Conservation (phyloP, 2,888 invertebrate species). For the Troides aeacus region DNA sequence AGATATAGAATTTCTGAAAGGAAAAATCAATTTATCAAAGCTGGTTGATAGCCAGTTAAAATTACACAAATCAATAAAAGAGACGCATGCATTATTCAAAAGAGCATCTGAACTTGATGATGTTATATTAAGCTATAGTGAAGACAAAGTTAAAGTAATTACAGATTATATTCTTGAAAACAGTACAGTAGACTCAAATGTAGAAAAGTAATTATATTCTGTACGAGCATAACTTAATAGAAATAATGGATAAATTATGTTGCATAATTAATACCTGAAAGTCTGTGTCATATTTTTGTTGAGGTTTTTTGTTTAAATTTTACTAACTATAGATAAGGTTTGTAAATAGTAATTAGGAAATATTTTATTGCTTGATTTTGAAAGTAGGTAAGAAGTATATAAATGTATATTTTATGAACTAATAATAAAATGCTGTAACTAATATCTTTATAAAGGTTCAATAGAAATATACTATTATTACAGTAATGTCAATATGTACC, state of each 20-base stretch:
- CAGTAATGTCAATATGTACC: not conserved
- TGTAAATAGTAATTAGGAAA: slow-evolving; percentile 1
- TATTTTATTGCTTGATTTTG: not conserved
- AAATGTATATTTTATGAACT: not conserved
- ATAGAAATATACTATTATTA: too few species aligned
- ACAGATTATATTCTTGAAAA: slow-evolving; percentile 64
- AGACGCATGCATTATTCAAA: slow-evolving; percentile 50
- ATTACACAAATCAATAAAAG: slow-evolving; percentile 56
- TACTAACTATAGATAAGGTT: not conserved
- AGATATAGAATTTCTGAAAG: slow-evolving; percentile 68
- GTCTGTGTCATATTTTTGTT: too few species aligned
- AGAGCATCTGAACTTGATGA: slow-evolving; percentile 56
- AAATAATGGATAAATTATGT: not conserved
- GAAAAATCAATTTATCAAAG: slow-evolving; percentile 61
- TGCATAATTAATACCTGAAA: too few species aligned
- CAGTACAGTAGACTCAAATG: slow-evolving; percentile 49
- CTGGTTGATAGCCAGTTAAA: slow-evolving; percentile 59
- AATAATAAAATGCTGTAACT: not conserved
- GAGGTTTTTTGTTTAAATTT: too few species aligned
- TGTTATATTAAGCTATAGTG: slow-evolving; percentile 52
- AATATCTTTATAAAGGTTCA: too few species aligned
- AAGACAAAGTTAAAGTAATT: slow-evolving; percentile 54
- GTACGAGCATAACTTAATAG: not conserved
- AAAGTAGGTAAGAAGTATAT: not conserved
- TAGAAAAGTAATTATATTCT: not conserved